Percentiles rank a stretch among this genome's conserved stretches.
phyloP scores from a whole-genome alignment of 2,113 vertebrate genomes.

The Damaliscus lunatus region DNA sequence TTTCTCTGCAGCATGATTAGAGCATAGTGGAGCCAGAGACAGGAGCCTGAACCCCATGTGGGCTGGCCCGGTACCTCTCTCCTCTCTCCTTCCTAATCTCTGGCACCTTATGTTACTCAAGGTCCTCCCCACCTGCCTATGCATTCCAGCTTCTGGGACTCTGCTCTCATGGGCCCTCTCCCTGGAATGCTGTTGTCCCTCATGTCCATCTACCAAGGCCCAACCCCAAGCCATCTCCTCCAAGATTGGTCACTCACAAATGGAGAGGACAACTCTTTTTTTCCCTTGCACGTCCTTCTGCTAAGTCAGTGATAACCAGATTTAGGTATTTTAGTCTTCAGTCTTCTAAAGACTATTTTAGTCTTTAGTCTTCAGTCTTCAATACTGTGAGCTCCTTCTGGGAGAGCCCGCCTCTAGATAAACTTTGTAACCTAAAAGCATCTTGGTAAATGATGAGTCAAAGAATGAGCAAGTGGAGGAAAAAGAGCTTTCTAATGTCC shows the following conservation, averaged over 20 bases:
- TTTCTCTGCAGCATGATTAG: too few relatives aligned
- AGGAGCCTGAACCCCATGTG: too few relatives aligned
- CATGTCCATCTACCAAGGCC: neutral
- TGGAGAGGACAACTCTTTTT: neutral
- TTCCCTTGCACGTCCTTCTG: neutral
- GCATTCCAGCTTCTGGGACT: neutral
- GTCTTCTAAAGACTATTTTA: neutral
- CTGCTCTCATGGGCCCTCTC: neutral
- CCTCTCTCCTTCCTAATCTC: too few relatives aligned
- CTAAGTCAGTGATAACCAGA: neutral
- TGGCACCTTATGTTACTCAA: too few relatives aligned
- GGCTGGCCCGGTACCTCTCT: too few relatives aligned
- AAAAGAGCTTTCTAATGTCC: neutral
- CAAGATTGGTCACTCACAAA: neutral
- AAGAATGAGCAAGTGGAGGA: neutral
- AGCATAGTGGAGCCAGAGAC: too few relatives aligned
- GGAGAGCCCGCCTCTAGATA: neutral
- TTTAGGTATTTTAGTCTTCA: neutral
- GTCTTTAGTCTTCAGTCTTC: neutral
- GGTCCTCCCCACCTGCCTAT: too few relatives aligned
- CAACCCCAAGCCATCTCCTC: neutral
- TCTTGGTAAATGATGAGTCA: neutral
- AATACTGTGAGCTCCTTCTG: neutral
- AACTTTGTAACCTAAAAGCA: neutral
- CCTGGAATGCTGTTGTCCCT: neutral